Conservation (phyloP, 2,113 vertebrate species). For the Prochilodus magdalenae region DNA sequence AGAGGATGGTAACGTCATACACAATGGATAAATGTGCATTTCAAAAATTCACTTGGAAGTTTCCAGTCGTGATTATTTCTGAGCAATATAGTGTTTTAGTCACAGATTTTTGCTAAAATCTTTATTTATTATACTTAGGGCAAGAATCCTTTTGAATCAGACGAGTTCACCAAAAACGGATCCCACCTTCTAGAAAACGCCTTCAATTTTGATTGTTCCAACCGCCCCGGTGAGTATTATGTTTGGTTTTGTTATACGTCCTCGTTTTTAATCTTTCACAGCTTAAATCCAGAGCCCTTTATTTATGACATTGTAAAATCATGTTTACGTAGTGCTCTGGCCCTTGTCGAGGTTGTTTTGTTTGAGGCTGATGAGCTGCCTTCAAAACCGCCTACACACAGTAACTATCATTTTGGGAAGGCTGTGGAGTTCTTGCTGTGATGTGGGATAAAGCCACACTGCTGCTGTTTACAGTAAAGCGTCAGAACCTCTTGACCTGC, state of each 20-base stretch:
- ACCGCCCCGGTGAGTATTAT: slow-evolving; percentile 84
- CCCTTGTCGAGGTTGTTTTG: neutral
- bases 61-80: too few species aligned
- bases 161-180: slow-evolving; percentile 83
- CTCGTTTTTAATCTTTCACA: neutral
- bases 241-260: too few species aligned
- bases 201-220: slow-evolving; percentile 88
- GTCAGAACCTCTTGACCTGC: neutral
- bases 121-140: slow-evolving; percentile 74
- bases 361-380: neutral
- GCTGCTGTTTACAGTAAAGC: slow-evolving; percentile 6
- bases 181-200: slow-evolving; percentile 83
- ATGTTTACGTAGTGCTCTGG: neutral
- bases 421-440: neutral
- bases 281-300: neutral
- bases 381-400: neutral
- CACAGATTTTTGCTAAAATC: neutral
- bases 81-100: neutral
- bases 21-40: neutral
- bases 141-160: slow-evolving; percentile 92
- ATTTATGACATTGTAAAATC: neutral
- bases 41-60: too few species aligned
- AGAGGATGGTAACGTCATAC: neutral
- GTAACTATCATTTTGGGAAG: neutral
- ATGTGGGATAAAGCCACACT: neutral